Evolutionary conservation across 2,888 invertebrate genomes (phyloP).

Genomic region (Oligia strigilis): DNA sequence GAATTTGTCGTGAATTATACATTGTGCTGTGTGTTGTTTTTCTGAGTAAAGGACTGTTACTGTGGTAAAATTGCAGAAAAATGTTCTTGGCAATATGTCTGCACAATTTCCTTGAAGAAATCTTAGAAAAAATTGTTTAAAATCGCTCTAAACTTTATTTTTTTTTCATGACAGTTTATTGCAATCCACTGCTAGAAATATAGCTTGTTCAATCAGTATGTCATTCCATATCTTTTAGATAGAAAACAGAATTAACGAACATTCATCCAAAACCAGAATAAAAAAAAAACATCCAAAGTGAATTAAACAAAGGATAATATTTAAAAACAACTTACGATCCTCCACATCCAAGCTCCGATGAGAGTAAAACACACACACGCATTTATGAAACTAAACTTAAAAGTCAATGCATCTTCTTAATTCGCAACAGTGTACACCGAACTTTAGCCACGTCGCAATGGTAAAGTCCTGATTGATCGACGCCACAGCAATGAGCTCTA

Average conservation of each 20-base stretch:
- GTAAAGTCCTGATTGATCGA: slow-evolving; percentile 75
- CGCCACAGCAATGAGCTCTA: slow-evolving; percentile 75
- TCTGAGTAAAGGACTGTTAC: neutral
- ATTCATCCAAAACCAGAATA: neutral
- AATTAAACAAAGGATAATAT: neutral
- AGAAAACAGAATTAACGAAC: neutral
- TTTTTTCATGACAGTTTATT: neutral
- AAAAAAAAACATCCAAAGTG: neutral
- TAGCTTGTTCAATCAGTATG: neutral
- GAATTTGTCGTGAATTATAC: slow-evolving; percentile 40
- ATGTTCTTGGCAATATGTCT: neutral
- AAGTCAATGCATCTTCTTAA: slow-evolving; percentile 5
- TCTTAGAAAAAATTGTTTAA: neutral
- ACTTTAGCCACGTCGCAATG: slow-evolving; percentile 62
- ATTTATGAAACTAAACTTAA: neutral
- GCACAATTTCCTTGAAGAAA: too few species aligned
- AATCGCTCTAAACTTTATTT: too few species aligned
- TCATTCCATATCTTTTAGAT: neutral
- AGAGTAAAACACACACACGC: neutral
- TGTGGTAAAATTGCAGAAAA: neutral
- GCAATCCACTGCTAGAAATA: neutral
- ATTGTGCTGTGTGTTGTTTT: neutral
- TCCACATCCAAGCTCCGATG: neutral
- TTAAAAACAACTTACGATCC: neutral
- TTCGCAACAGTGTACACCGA: slow-evolving; percentile 26